Conservation (phyloP, 2,888 invertebrate species). For the Sipunculus nudus region DNA sequence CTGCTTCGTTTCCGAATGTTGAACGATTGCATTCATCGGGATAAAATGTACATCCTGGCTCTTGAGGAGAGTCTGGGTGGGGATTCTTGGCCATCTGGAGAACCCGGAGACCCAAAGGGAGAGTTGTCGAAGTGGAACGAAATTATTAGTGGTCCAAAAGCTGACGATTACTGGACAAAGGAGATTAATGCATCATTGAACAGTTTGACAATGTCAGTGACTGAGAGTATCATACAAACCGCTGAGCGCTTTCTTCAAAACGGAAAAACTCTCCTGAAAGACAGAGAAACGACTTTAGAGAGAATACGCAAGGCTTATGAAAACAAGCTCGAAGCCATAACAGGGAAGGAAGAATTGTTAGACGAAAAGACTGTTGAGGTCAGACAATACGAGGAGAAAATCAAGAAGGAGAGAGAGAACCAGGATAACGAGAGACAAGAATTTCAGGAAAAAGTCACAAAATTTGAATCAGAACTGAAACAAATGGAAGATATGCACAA, state of each 20-base stretch:
- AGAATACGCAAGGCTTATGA: background rate
- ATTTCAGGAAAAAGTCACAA: constrained; percentile 34
- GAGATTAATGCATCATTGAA: constrained; percentile 14
- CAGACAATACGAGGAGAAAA: background rate
- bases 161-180: constrained; percentile 20
- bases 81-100: constrained; percentile 33
- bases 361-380: no score
- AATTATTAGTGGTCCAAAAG: constrained; percentile 19
- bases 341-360: no score
- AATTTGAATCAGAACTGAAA: constrained; percentile 37
- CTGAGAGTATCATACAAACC: constrained; percentile 14
- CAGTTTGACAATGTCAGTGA: constrained; percentile 7
- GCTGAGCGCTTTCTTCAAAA: constrained; percentile 26
- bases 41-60: constrained; percentile 36
- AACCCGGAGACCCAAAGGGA: constrained; percentile 37
- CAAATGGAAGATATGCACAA: constrained; percentile 36
- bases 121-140: constrained; percentile 32
- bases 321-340: constrained; percentile 17
- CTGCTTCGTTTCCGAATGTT: constrained; percentile 36
- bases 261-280: constrained; percentile 14
- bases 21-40: constrained; percentile 34
- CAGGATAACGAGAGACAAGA: no score
- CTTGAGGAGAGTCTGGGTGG: constrained; percentile 25
- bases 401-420: background rate
- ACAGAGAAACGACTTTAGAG: constrained; percentile 14